Evolutionary conservation across 2,888 invertebrate genomes (phyloP), one percentile per base, ranked within the genome.

Genomic region (Saturnia japonica): DNA sequence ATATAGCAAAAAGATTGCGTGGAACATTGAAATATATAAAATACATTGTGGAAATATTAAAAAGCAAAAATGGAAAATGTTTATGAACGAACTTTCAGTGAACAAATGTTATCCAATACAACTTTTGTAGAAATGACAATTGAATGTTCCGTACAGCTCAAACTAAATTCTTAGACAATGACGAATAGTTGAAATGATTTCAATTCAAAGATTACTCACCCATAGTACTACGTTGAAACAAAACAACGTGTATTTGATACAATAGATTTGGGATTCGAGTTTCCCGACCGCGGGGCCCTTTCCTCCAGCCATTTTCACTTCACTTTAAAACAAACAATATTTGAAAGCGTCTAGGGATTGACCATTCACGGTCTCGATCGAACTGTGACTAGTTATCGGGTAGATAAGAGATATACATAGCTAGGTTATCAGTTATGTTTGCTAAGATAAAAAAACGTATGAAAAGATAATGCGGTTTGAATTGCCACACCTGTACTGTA

Each of bases 241-340:
- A 82, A 97, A 96, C 75, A 98, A 91, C 67, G 96, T 96, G 89
- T 97, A 97, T 89, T 97, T 97, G 75, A 97, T 95, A 84, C 96
- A 96, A 75, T 96, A 96, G 81, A 97, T 97, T 84, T 96, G 96
- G 77, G 96, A 96, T 85, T 97, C 97, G 82, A 97, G 91, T 83
- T 95, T 95, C 68, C 94, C 94, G 43, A 94, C 91, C 4, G 91
- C 94, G 72, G 91, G 89, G 71, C 95, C 95, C 73, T 91, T 88
- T 67, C 95, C 95, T 73, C 95, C 95, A 62, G 94, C 95, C 95
- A 95, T 95, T 83, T n/a, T 85, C 88, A 89, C 88, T 87, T 80
- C 74, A 85, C 81, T 81, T 78, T 78, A 76, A 74, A 68, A 82
- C 81, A 78, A 79, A 76, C 75, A 76, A 73, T 76, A 78, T 75